Percentiles rank a stretch among this genome's conserved stretches.
Evolutionary conservation across 2,888 invertebrate genomes (phyloP).

Genomic region (Torymus tubicola): DNA sequence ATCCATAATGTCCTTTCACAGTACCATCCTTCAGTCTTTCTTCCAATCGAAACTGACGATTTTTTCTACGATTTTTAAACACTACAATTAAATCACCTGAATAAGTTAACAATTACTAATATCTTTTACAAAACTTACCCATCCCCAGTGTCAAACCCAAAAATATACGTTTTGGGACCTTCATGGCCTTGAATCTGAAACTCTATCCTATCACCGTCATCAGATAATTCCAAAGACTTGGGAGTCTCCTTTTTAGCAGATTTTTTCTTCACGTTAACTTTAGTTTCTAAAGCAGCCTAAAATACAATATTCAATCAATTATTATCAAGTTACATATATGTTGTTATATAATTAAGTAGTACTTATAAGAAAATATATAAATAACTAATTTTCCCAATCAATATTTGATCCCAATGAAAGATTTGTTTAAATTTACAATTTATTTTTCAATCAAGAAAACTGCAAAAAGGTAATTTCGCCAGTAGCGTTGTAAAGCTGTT

Average conservation of each 20-base stretch:
- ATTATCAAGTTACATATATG: not conserved
- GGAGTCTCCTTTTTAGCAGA: constrained; percentile 9
- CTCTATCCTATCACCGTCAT: constrained; percentile 79
- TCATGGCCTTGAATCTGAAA: constrained; percentile 90
- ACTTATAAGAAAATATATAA: too few relatives aligned
- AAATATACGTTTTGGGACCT: constrained; percentile 89
- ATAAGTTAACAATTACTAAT: not conserved
- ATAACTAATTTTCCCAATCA: too few relatives aligned
- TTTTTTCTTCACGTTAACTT: constrained; percentile 33
- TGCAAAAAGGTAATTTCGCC: too few relatives aligned
- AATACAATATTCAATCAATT: constrained; percentile 6
- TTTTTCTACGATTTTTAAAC: constrained; percentile 80
- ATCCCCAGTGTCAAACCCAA: constrained; percentile 90
- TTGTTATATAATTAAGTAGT: not conserved
- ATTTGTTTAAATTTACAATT: too few relatives aligned
- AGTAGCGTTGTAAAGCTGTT: too few relatives aligned
- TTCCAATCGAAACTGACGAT: constrained; percentile 88
- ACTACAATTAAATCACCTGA: constrained; percentile 28
- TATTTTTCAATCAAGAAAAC: too few relatives aligned
- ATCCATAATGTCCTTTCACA: constrained; percentile 89
- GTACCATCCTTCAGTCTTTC: constrained; percentile 86
- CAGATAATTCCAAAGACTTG: constrained; percentile 57
- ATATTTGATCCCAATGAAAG: too few relatives aligned
- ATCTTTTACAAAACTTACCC: constrained; percentile 79
- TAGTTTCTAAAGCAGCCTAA: constrained; percentile 30